Base-by-base conservation (phyloP, 2,888 invertebrate species). In the Tenthredo scrophulariae region DNA sequence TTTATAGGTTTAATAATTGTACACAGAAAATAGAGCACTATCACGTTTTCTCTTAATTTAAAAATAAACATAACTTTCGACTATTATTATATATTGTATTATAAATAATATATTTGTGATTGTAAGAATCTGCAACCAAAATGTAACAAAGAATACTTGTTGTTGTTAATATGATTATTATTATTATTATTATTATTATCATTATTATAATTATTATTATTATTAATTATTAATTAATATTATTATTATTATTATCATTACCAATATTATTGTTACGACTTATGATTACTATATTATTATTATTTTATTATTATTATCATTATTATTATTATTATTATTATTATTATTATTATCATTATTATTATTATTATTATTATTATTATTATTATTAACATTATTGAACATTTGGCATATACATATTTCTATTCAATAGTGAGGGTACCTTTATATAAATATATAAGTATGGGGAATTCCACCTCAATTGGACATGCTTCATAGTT, bases 91-190 rank as follows among this genome's bases (percentile, higher is more conserved):
- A 80, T 83, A 67, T 80, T 80, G 79, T 91, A 91, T 91, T 92
- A 92, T 90, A 89, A 91, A 91, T 92, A 92, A 93, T 92, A 93
- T 92, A 93, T 92, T 92, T 93, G 93, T 93, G 93, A 93, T 93
- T 92, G 92, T 93, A 92, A 92, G 92, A 93, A 93, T 93, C 92
- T 92, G 92, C 92, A 93, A 93, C 93, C 93, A 93, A 93, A 93
- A 92, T 92, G 91, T 93, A 92, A 92, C 93, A 93, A 93, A 93
- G 93, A 93, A 92, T 91, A 92, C 90, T 92, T 93, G 92, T 93
- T 93, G 91, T 93, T 93, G 92, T 93, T 93, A 92, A 92, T 93
- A 92, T 92, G 91, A 93, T 93, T 93, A 90, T 88, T 86, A 89
- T 88, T 88, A 89, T 89, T 89, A 89, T 89, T 86, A 87, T 87